Evolutionary conservation across 2,888 invertebrate species (phyloP).

Genomic region (Beris morrisii): DNA sequence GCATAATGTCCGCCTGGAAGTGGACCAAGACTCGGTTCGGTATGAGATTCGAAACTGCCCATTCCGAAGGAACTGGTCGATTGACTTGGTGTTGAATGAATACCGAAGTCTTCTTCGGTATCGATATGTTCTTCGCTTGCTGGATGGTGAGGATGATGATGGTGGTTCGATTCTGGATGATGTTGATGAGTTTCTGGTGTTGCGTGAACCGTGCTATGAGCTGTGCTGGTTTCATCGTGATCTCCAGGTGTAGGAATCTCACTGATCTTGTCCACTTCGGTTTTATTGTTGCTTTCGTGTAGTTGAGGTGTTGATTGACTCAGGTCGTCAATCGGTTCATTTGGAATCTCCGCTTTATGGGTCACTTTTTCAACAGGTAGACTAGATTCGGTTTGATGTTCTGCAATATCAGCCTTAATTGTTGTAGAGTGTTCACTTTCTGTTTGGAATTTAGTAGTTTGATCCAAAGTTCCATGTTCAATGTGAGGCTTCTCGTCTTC

Average conservation of each 20-base stretch:
- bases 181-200: slow-evolving; percentile 23
- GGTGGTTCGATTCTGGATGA: slow-evolving; percentile 45
- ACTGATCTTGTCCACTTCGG: background rate
- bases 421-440: background rate
- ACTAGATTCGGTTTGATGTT: slow-evolving; percentile 17
- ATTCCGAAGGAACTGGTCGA: slow-evolving; percentile 40
- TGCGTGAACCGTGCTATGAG: background rate
- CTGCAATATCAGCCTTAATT: slow-evolving; percentile 8
- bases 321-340: background rate
- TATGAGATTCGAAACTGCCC: slow-evolving; percentile 4
- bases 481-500: background rate
- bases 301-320: background rate
- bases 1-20: slow-evolving; percentile 47
- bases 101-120: slow-evolving; percentile 10
- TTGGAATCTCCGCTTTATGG: background rate
- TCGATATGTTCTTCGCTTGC: slow-evolving; percentile 5
- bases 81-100: slow-evolving; percentile 25
- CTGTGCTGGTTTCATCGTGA: background rate
- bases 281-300: slow-evolving; percentile 10
- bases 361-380: slow-evolving; percentile 16
- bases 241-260: background rate
- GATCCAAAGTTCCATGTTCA: no score
- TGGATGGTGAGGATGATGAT: slow-evolving; percentile 46
- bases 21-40: slow-evolving; percentile 15
- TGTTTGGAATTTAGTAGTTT: background rate